Percentiles rank a stretch among this genome's conserved stretches.
These are phyloP conservation scores for Paramormyrops hopkinsi DNA, from an alignment of 2,797 vertebrate species.

Conservation along the genomic window DNA sequence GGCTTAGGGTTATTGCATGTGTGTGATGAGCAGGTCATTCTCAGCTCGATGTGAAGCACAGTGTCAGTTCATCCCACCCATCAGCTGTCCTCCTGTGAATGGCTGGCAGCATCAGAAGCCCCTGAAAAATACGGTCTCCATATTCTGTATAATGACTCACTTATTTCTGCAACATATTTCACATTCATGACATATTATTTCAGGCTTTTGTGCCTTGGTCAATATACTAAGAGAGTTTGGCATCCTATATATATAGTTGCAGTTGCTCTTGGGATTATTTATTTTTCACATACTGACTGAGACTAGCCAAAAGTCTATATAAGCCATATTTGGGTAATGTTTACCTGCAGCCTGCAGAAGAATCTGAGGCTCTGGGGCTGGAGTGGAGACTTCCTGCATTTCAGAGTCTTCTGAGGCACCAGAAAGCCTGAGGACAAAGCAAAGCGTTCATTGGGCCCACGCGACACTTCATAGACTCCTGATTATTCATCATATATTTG, in stretches of 20 bases:
- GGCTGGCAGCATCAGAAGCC: not conserved
- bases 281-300: not conserved
- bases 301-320: not conserved
- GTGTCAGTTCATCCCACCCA: not conserved
- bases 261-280: not conserved
- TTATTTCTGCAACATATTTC: not conserved
- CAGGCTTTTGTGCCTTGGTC: not conserved
- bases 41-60: not conserved
- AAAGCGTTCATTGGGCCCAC: not conserved
- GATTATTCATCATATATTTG: not conserved
- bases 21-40: not conserved
- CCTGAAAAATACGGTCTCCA: not conserved
- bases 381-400: not conserved
- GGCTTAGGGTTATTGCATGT: not conserved
- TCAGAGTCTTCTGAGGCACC: slow-evolving; percentile 26
- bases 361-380: slow-evolving; percentile 6
- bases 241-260: not conserved
- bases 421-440: slow-evolving; percentile 21
- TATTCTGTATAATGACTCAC: not conserved
- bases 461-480: not conserved
- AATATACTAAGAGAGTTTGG: not conserved
- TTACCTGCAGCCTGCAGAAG: not conserved
- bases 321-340: not conserved
- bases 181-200: not conserved
- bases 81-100: not conserved